Conservation (phyloP, 2,113 vertebrate species). For the Oncorhynchus keta region DNA sequence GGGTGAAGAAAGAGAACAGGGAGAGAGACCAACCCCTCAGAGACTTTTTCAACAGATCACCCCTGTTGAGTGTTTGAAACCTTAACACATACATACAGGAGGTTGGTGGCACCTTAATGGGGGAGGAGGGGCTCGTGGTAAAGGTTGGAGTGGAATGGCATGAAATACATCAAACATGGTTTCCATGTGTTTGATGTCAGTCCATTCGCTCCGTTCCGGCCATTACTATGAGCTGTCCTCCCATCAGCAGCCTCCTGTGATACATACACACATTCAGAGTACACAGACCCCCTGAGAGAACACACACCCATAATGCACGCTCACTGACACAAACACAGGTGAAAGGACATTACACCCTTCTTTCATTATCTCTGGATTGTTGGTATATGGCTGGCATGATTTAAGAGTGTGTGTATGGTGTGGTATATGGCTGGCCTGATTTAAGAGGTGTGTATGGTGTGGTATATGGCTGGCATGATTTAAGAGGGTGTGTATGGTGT, state of each 20-base stretch:
- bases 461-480: constrained; percentile 14
- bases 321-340: neutral
- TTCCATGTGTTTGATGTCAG: too few relatives aligned
- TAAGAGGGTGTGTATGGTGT: constrained; percentile 15
- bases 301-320: constrained; percentile 8
- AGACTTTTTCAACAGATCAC: constrained; percentile 39
- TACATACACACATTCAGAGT: too few relatives aligned
- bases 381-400: constrained; percentile 7
- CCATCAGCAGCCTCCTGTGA: too few relatives aligned
- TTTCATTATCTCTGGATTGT: constrained; percentile 57
- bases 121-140: too few relatives aligned
- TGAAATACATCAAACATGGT: too few relatives aligned
- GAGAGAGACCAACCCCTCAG: constrained; percentile 20
- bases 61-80: constrained; percentile 44
- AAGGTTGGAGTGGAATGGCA: too few relatives aligned
- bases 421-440: constrained; percentile 14
- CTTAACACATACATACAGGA: constrained; percentile 27
- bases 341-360: constrained; percentile 31
- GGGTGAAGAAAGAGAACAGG: constrained; percentile 52
- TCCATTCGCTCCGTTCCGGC: too few relatives aligned
- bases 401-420: constrained; percentile 6
- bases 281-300: neutral
- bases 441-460: neutral
- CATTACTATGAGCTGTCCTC: too few relatives aligned
- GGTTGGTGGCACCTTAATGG: too few relatives aligned